These are phyloP conservation scores for Poecilia gillii DNA, from an alignment of 2,797 vertebrate genomes.

Conservation along the genomic window DNA sequence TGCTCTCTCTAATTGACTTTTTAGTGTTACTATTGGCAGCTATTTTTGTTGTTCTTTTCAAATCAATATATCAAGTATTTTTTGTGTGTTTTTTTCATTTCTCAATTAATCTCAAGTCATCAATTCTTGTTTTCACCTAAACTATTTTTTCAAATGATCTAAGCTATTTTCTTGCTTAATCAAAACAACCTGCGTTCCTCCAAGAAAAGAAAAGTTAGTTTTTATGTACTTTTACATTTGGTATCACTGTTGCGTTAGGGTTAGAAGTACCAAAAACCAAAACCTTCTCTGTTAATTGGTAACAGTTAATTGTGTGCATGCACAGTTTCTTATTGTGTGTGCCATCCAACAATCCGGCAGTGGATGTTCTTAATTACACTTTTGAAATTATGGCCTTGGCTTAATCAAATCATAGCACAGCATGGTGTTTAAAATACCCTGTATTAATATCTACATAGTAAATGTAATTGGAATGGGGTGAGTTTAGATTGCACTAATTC, in stretches of 20 bases:
- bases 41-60: neutral
- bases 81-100: constrained; percentile 17
- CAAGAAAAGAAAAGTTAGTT: neutral
- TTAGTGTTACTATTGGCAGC: neutral
- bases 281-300: neutral
- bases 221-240: neutral
- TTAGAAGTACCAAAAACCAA: neutral
- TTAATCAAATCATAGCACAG: neutral
- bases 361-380: neutral
- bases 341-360: too few species aligned
- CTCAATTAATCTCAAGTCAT: neutral
- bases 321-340: neutral
- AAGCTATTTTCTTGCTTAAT: neutral
- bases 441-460: neutral
- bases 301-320: neutral
- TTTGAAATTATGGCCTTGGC: neutral
- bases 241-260: neutral
- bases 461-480: neutral
- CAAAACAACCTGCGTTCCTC: too few species aligned
- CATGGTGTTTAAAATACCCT: neutral
- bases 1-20: neutral
- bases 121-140: neutral
- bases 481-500: neutral
- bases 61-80: neutral
- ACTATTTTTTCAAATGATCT: neutral